Base-by-base conservation (phyloP, 2,113 vertebrate species). In the human (Homo sapiens) region DNA sequence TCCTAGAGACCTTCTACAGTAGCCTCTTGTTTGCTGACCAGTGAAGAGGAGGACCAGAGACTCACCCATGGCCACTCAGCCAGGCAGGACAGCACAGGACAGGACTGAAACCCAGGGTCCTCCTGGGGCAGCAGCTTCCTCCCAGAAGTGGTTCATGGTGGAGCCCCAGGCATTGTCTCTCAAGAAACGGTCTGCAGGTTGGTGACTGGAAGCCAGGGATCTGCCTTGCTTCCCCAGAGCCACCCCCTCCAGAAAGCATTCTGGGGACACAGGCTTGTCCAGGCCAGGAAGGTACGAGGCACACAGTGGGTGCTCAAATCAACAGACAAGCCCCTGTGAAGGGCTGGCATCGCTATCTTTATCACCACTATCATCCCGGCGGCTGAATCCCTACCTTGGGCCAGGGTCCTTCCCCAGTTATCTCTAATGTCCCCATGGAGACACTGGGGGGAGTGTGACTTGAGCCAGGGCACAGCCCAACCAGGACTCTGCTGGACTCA, bases 291-390 rank as follows among this genome's bases (percentile, higher is more conserved):
- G 35, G 76, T 32, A 13, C 55, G 38, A 8, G 61, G 17, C 12
- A 40, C 22, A 8, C 35, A 6, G 57, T 6, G 5, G 66, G 40
- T 11, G 14, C 86, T n/a, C 30, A 25, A 2, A 84, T 45, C 57
- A 12, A 43, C 20, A n/a, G 50, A n/a, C 50, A n/a, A 80, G 45
- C 10, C 35, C 48, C 10, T 11, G 20, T n/a, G 18, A 68, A 6
- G 68, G 50, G 12, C 32, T 1, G 0, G 7, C 30, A 23, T 10
- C 20, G 10, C 8, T 6, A 13, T 16, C 57, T 38, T 20, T 80
- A 6, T 3, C 3, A 0, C 30, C 35, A 17, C 2, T 14, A 0
- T 11, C 64, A 0, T 0, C 38, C 27, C 22, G 4, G 64, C 0
- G 45, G n/a, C 27, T 0, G 48, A 55, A 57, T 11, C 18, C 48